A percentile compares a stretch with the other conserved stretches of the same genome.
These are phyloP conservation scores for Lymantria monacha DNA, from an alignment of 2,888 invertebrate genomes.

Conservation along the genomic window DNA sequence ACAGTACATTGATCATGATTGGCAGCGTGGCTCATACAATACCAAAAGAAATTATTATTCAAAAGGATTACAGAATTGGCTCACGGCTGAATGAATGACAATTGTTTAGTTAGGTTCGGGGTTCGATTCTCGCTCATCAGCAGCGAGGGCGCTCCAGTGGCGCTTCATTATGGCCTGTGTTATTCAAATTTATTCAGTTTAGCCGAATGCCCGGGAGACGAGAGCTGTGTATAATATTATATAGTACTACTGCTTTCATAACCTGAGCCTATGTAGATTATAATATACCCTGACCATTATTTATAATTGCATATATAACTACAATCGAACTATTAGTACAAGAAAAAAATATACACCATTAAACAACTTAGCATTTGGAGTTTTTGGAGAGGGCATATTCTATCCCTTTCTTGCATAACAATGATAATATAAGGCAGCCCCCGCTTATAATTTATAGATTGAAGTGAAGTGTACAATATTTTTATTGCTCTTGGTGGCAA, in stretches of 20 bases:
- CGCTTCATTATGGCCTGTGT: conserved; percentile 51
- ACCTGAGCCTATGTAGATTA: conserved; percentile 3
- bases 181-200: conserved; percentile 68
- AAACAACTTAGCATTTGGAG: no score
- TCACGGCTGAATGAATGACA: conserved; percentile 48
- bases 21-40: conserved; percentile 21
- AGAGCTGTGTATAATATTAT: conserved; percentile 23
- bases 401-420: no score
- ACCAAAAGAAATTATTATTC: conserved; percentile 39
- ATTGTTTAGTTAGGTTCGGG: conserved; percentile 49
- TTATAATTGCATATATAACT: background rate
- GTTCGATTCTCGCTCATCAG: conserved; percentile 56
- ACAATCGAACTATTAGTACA: no score
- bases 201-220: conserved; percentile 20
- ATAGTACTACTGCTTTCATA: conserved; percentile 10
- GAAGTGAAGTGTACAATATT: no score
- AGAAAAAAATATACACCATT: no score
- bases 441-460: no score
- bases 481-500: no score
- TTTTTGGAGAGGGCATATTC: no score
- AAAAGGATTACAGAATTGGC: conserved; percentile 49
- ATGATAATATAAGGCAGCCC: no score
- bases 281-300: background rate
- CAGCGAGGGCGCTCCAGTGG: conserved; percentile 35
- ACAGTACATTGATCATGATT: conserved; percentile 3